phyloP scores from a whole-genome alignment of 2,797 vertebrate species.

The Leuciscus waleckii region DNA sequence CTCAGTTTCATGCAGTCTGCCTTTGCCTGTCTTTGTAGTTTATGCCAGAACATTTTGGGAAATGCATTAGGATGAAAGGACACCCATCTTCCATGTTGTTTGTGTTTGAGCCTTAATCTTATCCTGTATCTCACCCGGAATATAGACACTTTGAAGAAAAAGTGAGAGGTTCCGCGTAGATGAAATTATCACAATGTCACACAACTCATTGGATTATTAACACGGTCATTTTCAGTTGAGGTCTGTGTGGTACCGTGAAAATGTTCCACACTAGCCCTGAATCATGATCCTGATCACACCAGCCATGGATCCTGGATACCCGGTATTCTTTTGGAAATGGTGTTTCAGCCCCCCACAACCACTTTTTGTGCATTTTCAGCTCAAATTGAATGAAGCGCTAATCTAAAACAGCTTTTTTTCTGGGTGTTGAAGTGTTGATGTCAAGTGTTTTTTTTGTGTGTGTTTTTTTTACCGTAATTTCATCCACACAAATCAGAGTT shows the following conservation, averaged over 20 bases:
- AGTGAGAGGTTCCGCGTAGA: neutral
- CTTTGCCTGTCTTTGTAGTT: conserved; percentile 15
- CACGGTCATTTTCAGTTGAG: neutral
- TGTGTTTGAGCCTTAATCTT: neutral
- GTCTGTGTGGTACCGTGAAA: neutral
- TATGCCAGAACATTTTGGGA: conserved; percentile 9
- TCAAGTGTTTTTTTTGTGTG: neutral
- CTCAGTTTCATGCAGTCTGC: neutral
- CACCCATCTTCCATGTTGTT: neutral
- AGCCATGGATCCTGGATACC: no score
- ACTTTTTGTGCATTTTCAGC: neutral
- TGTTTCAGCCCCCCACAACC: neutral
- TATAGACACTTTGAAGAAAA: neutral
- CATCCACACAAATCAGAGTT: conserved; percentile 8
- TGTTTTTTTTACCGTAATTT: neutral
- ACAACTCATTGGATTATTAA: neutral
- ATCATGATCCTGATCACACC: no score
- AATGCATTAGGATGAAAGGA: conserved; percentile 9
- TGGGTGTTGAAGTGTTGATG: neutral
- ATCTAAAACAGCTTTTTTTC: neutral
- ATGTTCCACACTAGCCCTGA: neutral
- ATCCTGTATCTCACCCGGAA: neutral
- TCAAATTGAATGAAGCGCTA: neutral
- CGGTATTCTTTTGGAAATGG: neutral
- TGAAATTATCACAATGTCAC: neutral